Evolutionary conservation across 2,888 invertebrate species (phyloP), one percentile per base, ranked within the genome.

Genomic region (Melanophora roralis): DNA sequence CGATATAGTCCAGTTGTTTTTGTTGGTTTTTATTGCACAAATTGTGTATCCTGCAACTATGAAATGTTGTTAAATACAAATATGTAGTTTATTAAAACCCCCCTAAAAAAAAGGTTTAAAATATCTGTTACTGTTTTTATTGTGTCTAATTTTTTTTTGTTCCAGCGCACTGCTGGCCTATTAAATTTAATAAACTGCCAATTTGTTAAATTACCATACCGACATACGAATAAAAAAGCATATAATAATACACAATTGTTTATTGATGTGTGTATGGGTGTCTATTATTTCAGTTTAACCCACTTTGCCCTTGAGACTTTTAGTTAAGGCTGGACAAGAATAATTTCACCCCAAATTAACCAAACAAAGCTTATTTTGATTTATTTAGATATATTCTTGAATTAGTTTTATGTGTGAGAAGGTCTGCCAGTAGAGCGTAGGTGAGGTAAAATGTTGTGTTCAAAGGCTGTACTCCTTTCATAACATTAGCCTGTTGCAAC

Each of bases 131-230:
- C 19, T 49, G 5, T 45, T 51, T 19, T 60, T 34, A n/a, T 27
- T 36, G 7, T 23, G 45, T 40, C 11, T 11, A 32, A 12, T 12
- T 16, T 34, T 36, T 59, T 64, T 36, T 23, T 65, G 27, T n/a
- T n/a, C 21, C 38, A 32, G 19, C 12, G 43, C 62, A 68, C 40
- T 51, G 23, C 19, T 34, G 40, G 49, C 74, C 69, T 69, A 69
- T 79, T 79, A 74, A 53, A 60, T 69, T 79, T 74, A 79, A 79
- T 79, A 79, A 79, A 74, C 69, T 74, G 78, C 59, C 78, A 74
- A 79, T 79, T 79, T 79, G 74, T 79, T 59, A 69, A 79, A 79
- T 74, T 74, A 65, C 36, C 51, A 60, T 60, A 19, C 40, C 45
- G 32, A 14, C 38, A 47, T 34, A 27, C 57, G 14, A 32, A 45